phyloP scores from a whole-genome alignment of 2,113 vertebrate species.

The Diglossa brunneiventris region DNA sequence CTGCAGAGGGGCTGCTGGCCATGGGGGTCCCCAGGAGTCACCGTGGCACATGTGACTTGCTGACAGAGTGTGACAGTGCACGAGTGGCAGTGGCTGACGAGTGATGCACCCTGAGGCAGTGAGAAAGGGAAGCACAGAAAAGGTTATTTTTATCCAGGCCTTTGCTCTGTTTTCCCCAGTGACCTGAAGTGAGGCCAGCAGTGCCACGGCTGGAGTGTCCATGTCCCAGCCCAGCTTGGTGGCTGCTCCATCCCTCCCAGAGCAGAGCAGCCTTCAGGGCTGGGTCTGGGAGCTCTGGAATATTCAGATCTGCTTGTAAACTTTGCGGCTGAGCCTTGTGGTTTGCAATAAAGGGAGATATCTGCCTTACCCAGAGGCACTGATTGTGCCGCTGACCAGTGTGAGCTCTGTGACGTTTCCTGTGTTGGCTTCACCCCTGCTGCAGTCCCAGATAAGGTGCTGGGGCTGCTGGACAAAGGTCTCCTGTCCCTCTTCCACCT shows the following conservation, averaged over 20 bases:
- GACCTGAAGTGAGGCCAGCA: background rate
- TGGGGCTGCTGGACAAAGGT: conserved; percentile 21
- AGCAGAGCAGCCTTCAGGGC: fast-evolving
- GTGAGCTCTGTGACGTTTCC: background rate
- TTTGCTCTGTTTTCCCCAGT: background rate
- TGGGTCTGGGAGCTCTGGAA: background rate
- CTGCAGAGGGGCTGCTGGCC: background rate
- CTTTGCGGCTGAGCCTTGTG: background rate
- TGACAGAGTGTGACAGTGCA: fast-evolving
- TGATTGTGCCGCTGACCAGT: background rate
- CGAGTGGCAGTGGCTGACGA: background rate
- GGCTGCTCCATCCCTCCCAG: background rate
- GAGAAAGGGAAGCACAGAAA: background rate
- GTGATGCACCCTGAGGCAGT: background rate
- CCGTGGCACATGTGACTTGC: background rate
- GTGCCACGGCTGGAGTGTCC: fast-evolving
- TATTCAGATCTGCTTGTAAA: background rate
- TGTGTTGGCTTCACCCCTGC: background rate
- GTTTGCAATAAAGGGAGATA: background rate
- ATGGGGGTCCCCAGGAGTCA: fast-evolving
- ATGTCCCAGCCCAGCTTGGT: fast-evolving
- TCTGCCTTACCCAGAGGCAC: background rate
- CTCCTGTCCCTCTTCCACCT: background rate
- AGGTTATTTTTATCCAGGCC: conserved; percentile 4
- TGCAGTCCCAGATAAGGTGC: background rate